These are phyloP conservation scores for Abscondita cerata DNA, from an alignment of 2,888 invertebrate genomes.

Conservation along the genomic window DNA sequence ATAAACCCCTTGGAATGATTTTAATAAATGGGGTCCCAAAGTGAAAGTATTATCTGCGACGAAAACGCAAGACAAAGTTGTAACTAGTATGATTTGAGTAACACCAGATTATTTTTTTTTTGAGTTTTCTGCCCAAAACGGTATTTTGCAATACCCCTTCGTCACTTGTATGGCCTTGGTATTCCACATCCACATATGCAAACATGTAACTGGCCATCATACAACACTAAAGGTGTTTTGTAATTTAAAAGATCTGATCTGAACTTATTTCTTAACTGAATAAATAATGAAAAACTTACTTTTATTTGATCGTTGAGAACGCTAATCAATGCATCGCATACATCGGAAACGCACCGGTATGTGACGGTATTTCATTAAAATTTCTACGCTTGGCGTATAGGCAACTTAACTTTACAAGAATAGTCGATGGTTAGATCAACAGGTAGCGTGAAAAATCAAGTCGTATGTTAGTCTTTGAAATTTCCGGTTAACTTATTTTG, in stretches of 20 bases:
- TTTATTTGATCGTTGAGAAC: neutral
- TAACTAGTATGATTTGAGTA: slow-evolving; percentile 32
- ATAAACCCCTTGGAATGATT: no score
- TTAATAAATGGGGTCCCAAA: no score
- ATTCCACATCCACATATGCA: slow-evolving; percentile 13
- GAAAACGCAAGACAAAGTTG: no score
- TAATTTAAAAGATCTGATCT: slow-evolving; percentile 22
- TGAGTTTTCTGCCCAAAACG: neutral
- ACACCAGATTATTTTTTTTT: no score
- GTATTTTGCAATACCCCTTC: neutral
- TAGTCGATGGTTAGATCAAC: no score
- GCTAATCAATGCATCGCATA: neutral
- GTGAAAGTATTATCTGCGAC: no score
- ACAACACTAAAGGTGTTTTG: slow-evolving; percentile 12
- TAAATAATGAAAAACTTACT: neutral
- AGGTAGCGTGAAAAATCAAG: no score
- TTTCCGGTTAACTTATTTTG: no score
- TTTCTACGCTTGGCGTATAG: no score
- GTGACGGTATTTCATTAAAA: no score
- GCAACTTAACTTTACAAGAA: no score
- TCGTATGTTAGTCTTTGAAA: no score
- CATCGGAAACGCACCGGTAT: neutral
- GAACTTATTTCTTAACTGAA: neutral
- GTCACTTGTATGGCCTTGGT: slow-evolving; percentile 21
- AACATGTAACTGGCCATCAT: slow-evolving; percentile 15